phyloP scores from a whole-genome alignment of 2,888 invertebrate species.

The Athalia circularis region DNA sequence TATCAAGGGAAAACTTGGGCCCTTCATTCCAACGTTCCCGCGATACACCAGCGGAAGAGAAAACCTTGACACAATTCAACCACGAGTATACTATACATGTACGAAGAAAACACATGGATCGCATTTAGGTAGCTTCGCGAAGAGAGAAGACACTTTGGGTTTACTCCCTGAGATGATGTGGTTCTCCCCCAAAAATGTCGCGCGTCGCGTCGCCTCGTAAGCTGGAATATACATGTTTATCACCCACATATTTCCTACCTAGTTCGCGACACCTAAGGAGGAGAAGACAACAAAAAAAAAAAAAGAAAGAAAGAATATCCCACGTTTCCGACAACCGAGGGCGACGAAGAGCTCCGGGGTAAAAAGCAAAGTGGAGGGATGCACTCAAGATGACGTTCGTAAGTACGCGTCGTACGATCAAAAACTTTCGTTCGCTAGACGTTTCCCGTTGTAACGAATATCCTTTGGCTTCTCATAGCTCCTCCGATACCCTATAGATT shows the following conservation, averaged over 20 bases:
- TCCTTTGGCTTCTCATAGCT: background rate
- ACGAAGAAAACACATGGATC: constrained; percentile 29
- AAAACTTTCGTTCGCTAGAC: background rate
- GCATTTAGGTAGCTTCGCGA: background rate
- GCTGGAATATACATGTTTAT: constrained; percentile 42
- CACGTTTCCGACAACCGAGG: background rate
- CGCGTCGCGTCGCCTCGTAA: background rate
- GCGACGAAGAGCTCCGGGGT: background rate
- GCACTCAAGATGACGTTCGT: constrained; percentile 20
- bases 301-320: background rate
- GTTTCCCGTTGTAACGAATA: background rate
- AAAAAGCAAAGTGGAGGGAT: background rate
- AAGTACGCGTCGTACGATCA: background rate
- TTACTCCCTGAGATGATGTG: constrained; percentile 24
- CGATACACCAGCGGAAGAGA: background rate
- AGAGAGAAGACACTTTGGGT: constrained; percentile 28
- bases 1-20: background rate
- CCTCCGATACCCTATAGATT: too few relatives aligned
- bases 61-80: constrained; percentile 14
- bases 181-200: constrained; percentile 1
- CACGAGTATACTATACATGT: background rate
- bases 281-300: background rate
- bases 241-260: constrained; percentile 38
- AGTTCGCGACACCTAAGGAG: constrained; percentile 23
- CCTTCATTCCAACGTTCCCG: constrained; percentile 7